These are phyloP conservation scores for Sebastes miniatus DNA, from an alignment of 2,797 vertebrate genomes.

Conservation along the genomic window DNA sequence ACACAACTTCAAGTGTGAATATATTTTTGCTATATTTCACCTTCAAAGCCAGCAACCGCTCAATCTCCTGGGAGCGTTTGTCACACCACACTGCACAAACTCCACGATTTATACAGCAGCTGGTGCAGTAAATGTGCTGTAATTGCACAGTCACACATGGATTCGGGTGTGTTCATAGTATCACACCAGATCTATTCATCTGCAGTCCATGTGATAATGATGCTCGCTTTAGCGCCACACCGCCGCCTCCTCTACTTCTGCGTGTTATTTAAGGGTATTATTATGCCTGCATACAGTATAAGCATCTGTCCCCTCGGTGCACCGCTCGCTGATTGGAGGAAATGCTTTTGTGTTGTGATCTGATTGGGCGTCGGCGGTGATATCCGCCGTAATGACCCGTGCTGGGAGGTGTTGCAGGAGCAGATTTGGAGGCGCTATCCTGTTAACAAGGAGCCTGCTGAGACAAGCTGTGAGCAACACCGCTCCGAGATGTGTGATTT, in stretches of 20 bases:
- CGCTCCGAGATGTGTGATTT: conserved; percentile 60
- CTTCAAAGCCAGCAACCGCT: conserved; percentile 56
- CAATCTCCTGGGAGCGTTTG: conserved; percentile 62
- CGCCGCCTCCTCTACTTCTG: conserved; percentile 7
- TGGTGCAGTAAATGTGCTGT: conserved; percentile 72
- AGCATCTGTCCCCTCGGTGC: conserved; percentile 12
- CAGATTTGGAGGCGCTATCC: conserved; percentile 75
- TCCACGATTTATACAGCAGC: conserved; percentile 70
- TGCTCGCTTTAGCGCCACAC: conserved; percentile 22
- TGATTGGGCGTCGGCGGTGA: conserved; percentile 49
- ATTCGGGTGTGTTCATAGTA: conserved; percentile 57
- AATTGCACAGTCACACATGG: conserved; percentile 74
- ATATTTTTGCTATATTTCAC: conserved; percentile 54
- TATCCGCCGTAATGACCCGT: conserved; percentile 57
- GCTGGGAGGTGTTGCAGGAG: conserved; percentile 72
- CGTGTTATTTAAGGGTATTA: conserved; percentile 45
- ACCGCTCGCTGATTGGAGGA: conserved; percentile 45
- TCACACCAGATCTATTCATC: conserved; percentile 72
- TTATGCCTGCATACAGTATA: conserved; percentile 6
- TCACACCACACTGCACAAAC: conserved; percentile 60
- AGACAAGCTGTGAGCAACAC: conserved; percentile 66
- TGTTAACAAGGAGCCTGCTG: conserved; percentile 78
- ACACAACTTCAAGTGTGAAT: conserved; percentile 53
- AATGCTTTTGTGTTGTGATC: conserved; percentile 33
- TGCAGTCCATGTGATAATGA: conserved; percentile 70